Evolutionary conservation across 2,797 vertebrate genomes (phyloP), one percentile per base, ranked within the genome.

Genomic region (Perodicticus potto): DNA sequence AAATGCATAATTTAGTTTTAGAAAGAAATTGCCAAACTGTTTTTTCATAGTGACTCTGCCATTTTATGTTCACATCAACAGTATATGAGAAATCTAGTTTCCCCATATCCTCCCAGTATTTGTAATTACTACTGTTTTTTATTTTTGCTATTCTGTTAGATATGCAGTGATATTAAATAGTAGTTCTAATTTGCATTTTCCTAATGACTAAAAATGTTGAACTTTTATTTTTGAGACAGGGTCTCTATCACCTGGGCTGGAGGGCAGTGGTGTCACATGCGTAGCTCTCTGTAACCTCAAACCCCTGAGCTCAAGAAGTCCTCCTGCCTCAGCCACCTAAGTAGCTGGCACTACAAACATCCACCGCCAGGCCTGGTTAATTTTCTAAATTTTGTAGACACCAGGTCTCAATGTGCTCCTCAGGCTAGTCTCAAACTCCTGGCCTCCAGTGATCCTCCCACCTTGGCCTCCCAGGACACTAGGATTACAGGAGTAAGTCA

Each of bases 141-240:
- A 45, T 32, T 53, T 81, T 87, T 85, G 16, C 10, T 87, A 34
- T 84, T 55, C 53, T 65, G 61, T 73, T 87, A 87, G 14, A 7
- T 53, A 34, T 72, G 13, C 29, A 69, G 27, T 59, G 17, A 67
- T 59, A 78, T 43, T 27, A 69, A 69, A 69, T 1, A 81, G 10
- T 43, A 85, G 23, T n/a, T 93, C 77, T 78, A 94, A 90, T 57
- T 81, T 88, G 63, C 5, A 22, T 65, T 90, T 93, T 34, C 20
- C 22, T 94, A 65, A 93, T 72, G 23, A 65, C n/a, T 76, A 86
- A 57, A 72, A 8, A 57, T 59, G 13, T 23, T 81, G 12, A 53
- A 43, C 25, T 3, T 32, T n/a, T 67, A 16, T 19, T 32, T n/a
- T n/a, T 67, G 32, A n/a, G 32, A n/a, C 32, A n/a, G 16, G 32